A percentile compares a stretch with the other conserved stretches of the same genome.
phyloP scores from a whole-genome alignment of 2,888 invertebrate genomes.

The Orgyia antiqua region DNA sequence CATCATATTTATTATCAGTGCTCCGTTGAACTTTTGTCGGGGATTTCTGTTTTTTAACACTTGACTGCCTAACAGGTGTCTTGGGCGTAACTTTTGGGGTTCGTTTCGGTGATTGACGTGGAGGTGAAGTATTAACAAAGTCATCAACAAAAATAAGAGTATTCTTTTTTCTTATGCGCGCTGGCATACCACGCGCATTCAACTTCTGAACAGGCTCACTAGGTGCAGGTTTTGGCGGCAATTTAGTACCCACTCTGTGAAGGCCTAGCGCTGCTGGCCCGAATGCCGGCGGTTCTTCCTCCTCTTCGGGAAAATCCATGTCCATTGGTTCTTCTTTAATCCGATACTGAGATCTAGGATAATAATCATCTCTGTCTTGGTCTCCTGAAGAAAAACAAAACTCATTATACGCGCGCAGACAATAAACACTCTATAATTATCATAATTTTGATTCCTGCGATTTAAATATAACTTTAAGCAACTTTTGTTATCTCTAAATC shows the following conservation, averaged over 20 bases:
- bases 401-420: conserved; percentile 6
- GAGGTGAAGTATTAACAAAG: conserved; percentile 86
- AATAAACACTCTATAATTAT: background rate
- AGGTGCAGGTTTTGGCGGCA: conserved; percentile 84
- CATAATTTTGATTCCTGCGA: too few relatives aligned
- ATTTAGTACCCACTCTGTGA: conserved; percentile 87
- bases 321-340: conserved; percentile 81
- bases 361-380: conserved; percentile 44
- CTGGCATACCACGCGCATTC: conserved; percentile 93
- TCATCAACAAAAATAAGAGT: conserved; percentile 93
- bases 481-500: too few relatives aligned
- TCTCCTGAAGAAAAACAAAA: conserved; percentile 43
- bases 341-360: conserved; percentile 44
- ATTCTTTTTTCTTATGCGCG: conserved; percentile 93
- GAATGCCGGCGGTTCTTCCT: conserved; percentile 83
- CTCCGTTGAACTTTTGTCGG: conserved; percentile 74
- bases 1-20: conserved; percentile 60
- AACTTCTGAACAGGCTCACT: conserved; percentile 87
- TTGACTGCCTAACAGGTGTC: conserved; percentile 58
- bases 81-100: conserved; percentile 77
- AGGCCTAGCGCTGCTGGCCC: conserved; percentile 89
- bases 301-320: conserved; percentile 81
- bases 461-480: background rate
- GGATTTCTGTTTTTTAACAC: conserved; percentile 71
- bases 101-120: conserved; percentile 84